phyloP scores from a whole-genome alignment of 2,113 vertebrate species.

The Thymallus thymallus region DNA sequence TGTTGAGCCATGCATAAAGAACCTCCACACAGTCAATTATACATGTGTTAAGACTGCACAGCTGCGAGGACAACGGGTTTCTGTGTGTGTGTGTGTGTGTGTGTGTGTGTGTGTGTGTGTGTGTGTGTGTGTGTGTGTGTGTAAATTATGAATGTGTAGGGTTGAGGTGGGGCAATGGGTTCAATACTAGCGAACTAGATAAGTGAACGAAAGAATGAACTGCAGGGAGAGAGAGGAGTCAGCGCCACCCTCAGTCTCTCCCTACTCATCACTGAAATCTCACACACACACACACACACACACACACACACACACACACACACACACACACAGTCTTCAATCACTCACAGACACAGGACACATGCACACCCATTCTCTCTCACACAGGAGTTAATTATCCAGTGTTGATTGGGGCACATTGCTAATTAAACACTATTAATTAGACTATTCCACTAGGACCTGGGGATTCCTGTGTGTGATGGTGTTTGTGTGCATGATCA shows the following conservation, averaged over 20 bases:
- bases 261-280: background rate
- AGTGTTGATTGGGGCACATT: too few species aligned
- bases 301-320: too few species aligned
- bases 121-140: slow-evolving; percentile 17
- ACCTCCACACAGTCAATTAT: slow-evolving; percentile 74
- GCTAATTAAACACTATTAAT: too few species aligned
- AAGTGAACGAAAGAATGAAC: slow-evolving; percentile 12
- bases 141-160: slow-evolving; percentile 69
- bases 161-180: slow-evolving; percentile 56
- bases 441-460: too few species aligned
- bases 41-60: slow-evolving; percentile 47
- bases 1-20: slow-evolving; percentile 72
- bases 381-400: too few species aligned
- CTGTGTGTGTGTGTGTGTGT: slow-evolving; percentile 8
- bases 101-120: background rate
- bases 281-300: background rate
- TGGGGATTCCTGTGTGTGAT: slow-evolving; percentile 3
- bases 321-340: too few species aligned
- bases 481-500: slow-evolving; percentile 40
- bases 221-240: background rate
- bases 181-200: slow-evolving; percentile 34
- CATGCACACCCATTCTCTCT: too few species aligned
- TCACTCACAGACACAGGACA: background rate
- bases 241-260: slow-evolving; percentile 6
- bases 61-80: slow-evolving; percentile 10